Conservation (phyloP, 2,113 vertebrate genomes). For the Oncorhynchus kisutch region DNA sequence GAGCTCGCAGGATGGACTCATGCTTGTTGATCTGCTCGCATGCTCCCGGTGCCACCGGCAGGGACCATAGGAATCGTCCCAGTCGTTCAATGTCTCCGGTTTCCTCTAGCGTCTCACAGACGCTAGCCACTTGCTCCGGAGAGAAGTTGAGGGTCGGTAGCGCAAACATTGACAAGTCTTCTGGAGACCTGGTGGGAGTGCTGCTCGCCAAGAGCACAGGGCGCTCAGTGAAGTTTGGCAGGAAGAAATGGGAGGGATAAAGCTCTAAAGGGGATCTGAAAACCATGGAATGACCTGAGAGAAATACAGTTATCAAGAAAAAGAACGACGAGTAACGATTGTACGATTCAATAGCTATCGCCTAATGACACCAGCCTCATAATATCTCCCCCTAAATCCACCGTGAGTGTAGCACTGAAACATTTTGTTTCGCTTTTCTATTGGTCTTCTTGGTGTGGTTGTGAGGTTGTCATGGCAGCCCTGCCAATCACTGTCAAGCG, state of each 20-base stretch:
- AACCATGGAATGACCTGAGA: conserved; percentile 99
- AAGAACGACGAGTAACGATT: conserved; percentile 89
- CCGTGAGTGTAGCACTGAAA: conserved; percentile 99
- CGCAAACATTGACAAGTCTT: conserved; percentile 99
- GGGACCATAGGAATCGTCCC: conserved; percentile 98
- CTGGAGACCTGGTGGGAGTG: conserved; percentile 90
- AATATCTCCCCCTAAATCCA: conserved; percentile 99
- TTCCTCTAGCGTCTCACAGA: conserved; percentile 99
- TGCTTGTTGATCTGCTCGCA: conserved; percentile 99
- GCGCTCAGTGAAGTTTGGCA: conserved; percentile 98
- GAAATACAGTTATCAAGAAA: conserved; percentile 82
- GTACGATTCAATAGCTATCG: conserved; percentile 97
- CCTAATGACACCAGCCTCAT: conserved; percentile 99
- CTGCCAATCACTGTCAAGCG: conserved; percentile 99
- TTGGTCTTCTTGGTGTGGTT: conserved; percentile 99
- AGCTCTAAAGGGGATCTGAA: conserved; percentile 99
- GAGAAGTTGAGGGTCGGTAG: conserved; percentile 99
- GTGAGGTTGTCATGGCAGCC: conserved; percentile 97
- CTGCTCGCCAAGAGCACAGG: conserved; percentile 91
- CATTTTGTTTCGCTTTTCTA: conserved; percentile 99
- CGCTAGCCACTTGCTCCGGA: conserved; percentile 99
- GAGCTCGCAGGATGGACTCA: conserved; percentile 97
- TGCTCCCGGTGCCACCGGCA: conserved; percentile 97
- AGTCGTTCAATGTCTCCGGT: conserved; percentile 98
- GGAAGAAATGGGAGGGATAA: conserved; percentile 99